Evolutionary conservation across 2,797 vertebrate species (phyloP).

Genomic region (Antennarius maculatus): DNA sequence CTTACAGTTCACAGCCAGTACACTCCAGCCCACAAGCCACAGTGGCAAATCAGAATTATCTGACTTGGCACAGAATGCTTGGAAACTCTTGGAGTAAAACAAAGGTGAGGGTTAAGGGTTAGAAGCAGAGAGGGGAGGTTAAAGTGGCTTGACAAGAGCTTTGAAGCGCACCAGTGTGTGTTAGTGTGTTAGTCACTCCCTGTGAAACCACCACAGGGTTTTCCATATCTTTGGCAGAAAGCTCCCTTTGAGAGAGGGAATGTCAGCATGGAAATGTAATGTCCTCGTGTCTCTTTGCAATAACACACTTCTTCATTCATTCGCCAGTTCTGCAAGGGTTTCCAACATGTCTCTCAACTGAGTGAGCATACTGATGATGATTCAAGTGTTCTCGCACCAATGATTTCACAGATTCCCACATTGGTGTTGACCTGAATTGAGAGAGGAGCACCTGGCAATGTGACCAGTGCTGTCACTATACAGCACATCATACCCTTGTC

Average conservation of each 20-base stretch:
- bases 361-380: conserved; percentile 62
- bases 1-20: conserved; percentile 52
- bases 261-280: conserved; percentile 63
- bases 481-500: conserved; percentile 48
- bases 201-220: conserved; percentile 55
- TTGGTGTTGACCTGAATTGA: conserved; percentile 67
- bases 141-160: conserved; percentile 68
- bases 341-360: conserved; percentile 49
- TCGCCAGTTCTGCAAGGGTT: conserved; percentile 47
- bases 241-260: conserved; percentile 55
- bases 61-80: conserved; percentile 43
- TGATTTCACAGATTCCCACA: conserved; percentile 38
- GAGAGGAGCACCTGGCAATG: conserved; percentile 54
- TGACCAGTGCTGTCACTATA: conserved; percentile 62
- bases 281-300: conserved; percentile 57
- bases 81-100: conserved; percentile 45
- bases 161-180: conserved; percentile 42
- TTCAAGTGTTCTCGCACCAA: conserved; percentile 46
- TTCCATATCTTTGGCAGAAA: conserved; percentile 63
- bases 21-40: conserved; percentile 41
- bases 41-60: conserved; percentile 57
- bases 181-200: conserved; percentile 45
- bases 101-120: conserved; percentile 60
- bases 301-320: conserved; percentile 50
- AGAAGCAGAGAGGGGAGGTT: conserved; percentile 51